phyloP scores from a whole-genome alignment of 2,888 invertebrate genomes.

The Pediacus dermestoides region DNA sequence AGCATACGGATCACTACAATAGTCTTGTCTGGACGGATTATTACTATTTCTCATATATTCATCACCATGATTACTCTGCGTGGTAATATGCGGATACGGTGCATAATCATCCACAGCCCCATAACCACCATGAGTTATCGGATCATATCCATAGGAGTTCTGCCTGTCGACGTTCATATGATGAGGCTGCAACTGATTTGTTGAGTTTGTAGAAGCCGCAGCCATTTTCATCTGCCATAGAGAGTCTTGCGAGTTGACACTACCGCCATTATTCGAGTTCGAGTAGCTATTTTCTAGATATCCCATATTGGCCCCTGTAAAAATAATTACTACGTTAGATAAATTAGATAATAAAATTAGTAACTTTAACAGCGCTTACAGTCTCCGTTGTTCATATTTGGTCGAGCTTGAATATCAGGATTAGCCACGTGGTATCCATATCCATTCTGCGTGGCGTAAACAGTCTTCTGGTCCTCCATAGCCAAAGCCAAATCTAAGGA shows the following conservation, averaged over 20 bases:
- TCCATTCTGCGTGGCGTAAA: conserved; percentile 79
- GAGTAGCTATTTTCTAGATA: conserved; percentile 91
- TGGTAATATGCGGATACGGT: conserved; percentile 74
- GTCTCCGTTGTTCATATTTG: conserved; percentile 74
- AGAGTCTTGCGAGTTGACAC: conserved; percentile 91
- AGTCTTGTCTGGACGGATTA: conserved; percentile 82
- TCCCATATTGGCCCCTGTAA: conserved; percentile 79
- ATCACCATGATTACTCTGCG: conserved; percentile 62
- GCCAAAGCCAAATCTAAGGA: conserved; percentile 80
- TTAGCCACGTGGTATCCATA: conserved; percentile 79
- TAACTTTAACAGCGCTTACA: conserved; percentile 66
- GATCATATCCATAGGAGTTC: conserved; percentile 62
- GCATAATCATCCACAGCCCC: conserved; percentile 81
- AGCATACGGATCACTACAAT: conserved; percentile 84
- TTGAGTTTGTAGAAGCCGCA: conserved; percentile 66
- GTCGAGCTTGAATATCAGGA: conserved; percentile 62
- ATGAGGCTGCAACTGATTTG: conserved; percentile 56
- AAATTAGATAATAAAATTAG: not conserved
- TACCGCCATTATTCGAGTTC: conserved; percentile 92
- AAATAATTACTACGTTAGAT: conserved; percentile 11
- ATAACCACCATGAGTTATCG: conserved; percentile 77
- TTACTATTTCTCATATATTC: conserved; percentile 73
- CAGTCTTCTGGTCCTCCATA: conserved; percentile 82
- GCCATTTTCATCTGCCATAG: conserved; percentile 93
- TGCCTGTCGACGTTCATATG: conserved; percentile 63